These are phyloP conservation scores for Drosophila neocordata DNA, from an alignment of 1,140 invertebrate species.

Conservation along the genomic window DNA sequence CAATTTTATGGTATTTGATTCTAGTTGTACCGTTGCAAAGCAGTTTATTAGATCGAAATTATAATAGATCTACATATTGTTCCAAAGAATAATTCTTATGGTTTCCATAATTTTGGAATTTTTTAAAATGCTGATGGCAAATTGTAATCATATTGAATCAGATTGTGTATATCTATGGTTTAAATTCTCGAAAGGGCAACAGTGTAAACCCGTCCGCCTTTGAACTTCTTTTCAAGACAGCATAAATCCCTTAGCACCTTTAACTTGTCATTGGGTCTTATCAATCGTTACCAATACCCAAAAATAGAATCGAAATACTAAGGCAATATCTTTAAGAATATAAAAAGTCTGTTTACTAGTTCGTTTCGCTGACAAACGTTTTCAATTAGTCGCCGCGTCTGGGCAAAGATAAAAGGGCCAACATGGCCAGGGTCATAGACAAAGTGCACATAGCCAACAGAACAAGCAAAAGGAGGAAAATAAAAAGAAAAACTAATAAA, in stretches of 20 bases:
- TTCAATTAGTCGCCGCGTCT: slow-evolving; percentile 69
- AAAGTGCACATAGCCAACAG: slow-evolving; percentile 37
- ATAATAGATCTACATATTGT: no score
- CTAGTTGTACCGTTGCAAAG: background rate
- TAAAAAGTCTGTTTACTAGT: slow-evolving; percentile 60
- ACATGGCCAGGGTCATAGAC: slow-evolving; percentile 40
- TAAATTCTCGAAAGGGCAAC: no score
- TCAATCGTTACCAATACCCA: slow-evolving; percentile 29
- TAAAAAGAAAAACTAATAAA: slow-evolving; percentile 62
- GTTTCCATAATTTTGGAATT: no score
- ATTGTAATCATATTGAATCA: no score
- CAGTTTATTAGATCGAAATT: no score
- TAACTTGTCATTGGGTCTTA: slow-evolving; percentile 8
- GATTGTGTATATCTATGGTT: no score
- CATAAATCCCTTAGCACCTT: slow-evolving; percentile 48
- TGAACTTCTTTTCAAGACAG: slow-evolving; percentile 1
- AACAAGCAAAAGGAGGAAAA: slow-evolving; percentile 9
- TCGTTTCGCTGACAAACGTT: slow-evolving; percentile 71
- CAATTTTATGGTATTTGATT: background rate
- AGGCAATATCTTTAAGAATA: slow-evolving; percentile 52
- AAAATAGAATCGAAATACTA: slow-evolving; percentile 49
- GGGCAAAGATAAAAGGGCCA: slow-evolving; percentile 59
- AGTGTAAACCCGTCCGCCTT: no score
- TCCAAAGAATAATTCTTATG: no score
- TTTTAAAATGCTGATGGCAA: no score